Percentiles rank a stretch among this genome's conserved stretches.
Conservation (phyloP, 2,797 vertebrate species). For the Phoebastria nigripes region DNA sequence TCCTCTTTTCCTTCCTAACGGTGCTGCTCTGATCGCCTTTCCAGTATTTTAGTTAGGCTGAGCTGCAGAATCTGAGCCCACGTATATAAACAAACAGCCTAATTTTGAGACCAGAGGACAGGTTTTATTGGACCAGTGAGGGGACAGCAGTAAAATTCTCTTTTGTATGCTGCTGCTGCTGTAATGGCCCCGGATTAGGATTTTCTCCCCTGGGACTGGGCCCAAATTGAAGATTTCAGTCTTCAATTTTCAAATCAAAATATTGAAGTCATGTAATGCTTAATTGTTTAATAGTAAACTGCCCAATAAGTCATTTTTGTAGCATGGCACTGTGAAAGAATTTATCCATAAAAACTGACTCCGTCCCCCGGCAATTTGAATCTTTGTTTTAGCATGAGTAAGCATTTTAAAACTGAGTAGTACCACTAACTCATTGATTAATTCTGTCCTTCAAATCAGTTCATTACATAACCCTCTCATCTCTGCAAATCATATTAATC, state of each 20-base stretch:
- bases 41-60: not conserved
- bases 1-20: not conserved
- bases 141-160: not conserved
- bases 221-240: not conserved
- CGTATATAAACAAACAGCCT: not conserved
- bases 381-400: not conserved
- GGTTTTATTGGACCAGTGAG: not conserved
- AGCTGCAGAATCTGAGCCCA: not conserved
- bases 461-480: not conserved
- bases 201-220: not conserved
- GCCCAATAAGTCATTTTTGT: not conserved
- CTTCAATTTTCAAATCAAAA: not conserved
- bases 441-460: not conserved
- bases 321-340: not conserved
- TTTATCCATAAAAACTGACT: not conserved
- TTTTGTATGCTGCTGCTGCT: not conserved
- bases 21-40: not conserved
- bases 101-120: not conserved
- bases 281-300: not conserved
- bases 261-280: not conserved
- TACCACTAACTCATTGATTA: not conserved
- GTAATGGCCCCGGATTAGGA: not conserved
- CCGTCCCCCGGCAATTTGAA: fast-evolving
- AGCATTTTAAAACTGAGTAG: not conserved
- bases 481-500: not conserved